Conservation (phyloP, 2,888 invertebrate genomes). For the Octodonta nipae region DNA sequence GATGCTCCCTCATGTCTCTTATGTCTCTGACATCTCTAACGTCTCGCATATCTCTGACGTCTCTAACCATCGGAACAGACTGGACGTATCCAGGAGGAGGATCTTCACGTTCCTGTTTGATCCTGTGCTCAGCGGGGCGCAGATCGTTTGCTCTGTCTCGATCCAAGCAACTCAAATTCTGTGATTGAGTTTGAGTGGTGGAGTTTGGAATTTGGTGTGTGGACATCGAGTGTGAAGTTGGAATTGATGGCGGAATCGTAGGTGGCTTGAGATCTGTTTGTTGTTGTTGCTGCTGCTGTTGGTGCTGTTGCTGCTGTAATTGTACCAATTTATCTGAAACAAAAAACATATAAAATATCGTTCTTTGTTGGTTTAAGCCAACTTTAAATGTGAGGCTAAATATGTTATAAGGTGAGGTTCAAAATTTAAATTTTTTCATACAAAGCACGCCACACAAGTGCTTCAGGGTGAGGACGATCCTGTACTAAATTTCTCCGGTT, state of each 20-base stretch:
- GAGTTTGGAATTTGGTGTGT: conserved; percentile 5
- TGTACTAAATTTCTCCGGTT: too few relatives aligned
- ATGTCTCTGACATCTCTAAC: conserved; percentile 8
- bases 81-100: conserved; percentile 19
- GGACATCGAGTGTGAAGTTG: conserved; percentile 14
- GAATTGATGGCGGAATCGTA: conserved; percentile 7
- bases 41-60: conserved; percentile 17
- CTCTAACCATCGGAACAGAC: conserved; percentile 3
- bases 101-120: conserved; percentile 26
- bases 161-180: too few relatives aligned
- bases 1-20: conserved; percentile 19
- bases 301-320: conserved; percentile 14
- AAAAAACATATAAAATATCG: too few relatives aligned
- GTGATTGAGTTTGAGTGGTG: conserved; percentile 2
- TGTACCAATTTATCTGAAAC: conserved; percentile 26
- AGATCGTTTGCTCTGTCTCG: conserved; percentile 16
- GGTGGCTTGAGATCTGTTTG: too few relatives aligned
- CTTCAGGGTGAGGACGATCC: too few relatives aligned
- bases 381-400: too few relatives aligned
- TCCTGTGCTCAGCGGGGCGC: conserved; percentile 15
- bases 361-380: too few relatives aligned
- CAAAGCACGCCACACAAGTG: too few relatives aligned
- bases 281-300: conserved; percentile 12
- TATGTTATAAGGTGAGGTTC: too few relatives aligned
- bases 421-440: too few relatives aligned